Evolutionary conservation across 2,888 invertebrate species (phyloP).

Genomic region (Lathronympha strigana): DNA sequence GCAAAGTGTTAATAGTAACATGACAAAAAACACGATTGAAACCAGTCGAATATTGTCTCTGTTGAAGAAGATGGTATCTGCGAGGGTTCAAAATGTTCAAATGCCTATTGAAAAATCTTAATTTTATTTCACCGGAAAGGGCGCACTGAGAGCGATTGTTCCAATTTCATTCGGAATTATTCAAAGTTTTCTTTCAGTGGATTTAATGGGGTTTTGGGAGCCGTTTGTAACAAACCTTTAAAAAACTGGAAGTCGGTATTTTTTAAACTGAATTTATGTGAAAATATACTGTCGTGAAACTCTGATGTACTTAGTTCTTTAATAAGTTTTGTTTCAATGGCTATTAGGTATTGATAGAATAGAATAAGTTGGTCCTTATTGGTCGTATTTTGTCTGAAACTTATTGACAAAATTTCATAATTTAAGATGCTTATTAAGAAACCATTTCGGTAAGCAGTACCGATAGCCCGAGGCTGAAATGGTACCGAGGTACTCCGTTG

Average conservation of each 20-base stretch:
- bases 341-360: no score
- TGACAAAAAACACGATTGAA: not conserved
- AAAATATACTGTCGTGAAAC: constrained; percentile 1
- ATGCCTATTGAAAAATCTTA: constrained; percentile 33
- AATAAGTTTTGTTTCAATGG: no score
- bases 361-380: no score
- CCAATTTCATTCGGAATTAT: constrained; percentile 29
- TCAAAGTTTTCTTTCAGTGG: constrained; percentile 31
- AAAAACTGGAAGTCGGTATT: not conserved
- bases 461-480: no score
- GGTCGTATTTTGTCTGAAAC: no score
- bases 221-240: constrained; percentile 14
- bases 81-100: constrained; percentile 2
- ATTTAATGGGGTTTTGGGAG: constrained; percentile 30
- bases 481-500: no score
- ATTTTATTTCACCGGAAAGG: constrained; percentile 15
- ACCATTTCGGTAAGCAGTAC: no score
- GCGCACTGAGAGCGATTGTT: constrained; percentile 8
- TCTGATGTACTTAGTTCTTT: not conserved
- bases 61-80: constrained; percentile 11
- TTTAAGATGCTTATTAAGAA: no score
- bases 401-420: no score
- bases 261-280: not conserved
- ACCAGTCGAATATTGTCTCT: not conserved
- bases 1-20: no score